Evolutionary conservation across 2,113 vertebrate genomes (phyloP), one percentile per base, ranked within the genome.

Genomic region (Rhodinocichla rosea): DNA sequence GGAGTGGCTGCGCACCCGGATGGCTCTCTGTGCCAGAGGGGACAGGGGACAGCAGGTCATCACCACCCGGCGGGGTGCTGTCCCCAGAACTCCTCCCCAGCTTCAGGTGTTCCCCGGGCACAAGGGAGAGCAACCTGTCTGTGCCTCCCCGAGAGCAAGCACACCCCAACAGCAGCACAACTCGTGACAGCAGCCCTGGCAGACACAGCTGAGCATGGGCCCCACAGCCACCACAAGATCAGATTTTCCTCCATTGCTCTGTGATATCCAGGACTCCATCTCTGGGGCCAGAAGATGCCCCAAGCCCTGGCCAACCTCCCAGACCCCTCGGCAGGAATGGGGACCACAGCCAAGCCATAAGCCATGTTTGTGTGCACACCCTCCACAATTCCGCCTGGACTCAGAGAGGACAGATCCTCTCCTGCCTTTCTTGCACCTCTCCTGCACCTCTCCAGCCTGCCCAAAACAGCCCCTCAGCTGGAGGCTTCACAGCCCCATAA

Each of bases 1-100:
- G 96, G 99, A 99, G 95, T 99, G 98, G 87, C 99, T 99, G 73
- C 99, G 98, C 45, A 99, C 99, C 0, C 99, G 98, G 98, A 99
- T 99, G 23, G 99, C 99, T 97, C 99, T 98, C 99, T 99, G 97
- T 1, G 2, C 39, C 53, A 6, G 6, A 47, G 56, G 28, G 24
- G 39, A 95, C 68, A 82, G 64, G 49, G 68, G 40, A 83, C 52
- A 76, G 37, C 24, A 8, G 44, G n/a, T 69, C 88, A 82, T 0
- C 47, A 24, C 42, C 59, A 8, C 28, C 9, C 76, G 5, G 27
- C 0, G 0, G 9, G 16, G 4, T 13, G 3, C 37, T 8, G 3
- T 6, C 28, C 52, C 77, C 87, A 57, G 22, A 23, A 2, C 5
- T 42, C 39, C 33, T 45, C 37, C 60, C 55, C 32, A n/a, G 39